Conservation (phyloP, 2,888 invertebrate species). For the Charanyca ferruginea region DNA sequence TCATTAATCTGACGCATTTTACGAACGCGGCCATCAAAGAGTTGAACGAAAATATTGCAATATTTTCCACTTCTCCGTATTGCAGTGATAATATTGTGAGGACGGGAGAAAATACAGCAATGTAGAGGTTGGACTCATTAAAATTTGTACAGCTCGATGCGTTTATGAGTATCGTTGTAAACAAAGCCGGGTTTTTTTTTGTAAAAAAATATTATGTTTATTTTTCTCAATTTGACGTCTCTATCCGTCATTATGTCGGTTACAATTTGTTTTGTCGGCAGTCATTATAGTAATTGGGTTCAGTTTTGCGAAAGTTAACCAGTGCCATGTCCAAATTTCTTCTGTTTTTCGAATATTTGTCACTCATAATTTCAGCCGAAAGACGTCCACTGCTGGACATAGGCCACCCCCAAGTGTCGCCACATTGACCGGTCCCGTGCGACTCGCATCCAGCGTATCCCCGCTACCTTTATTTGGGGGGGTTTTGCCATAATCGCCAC, state of each 20-base stretch:
- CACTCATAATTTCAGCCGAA: no score
- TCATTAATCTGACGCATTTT: constrained; percentile 5
- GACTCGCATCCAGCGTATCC: no score
- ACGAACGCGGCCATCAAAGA: constrained; percentile 38
- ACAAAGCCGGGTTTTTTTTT: constrained; percentile 63
- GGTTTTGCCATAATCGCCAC: no score
- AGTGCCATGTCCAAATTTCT: no score
- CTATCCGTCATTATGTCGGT: constrained; percentile 29
- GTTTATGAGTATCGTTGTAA: constrained; percentile 74
- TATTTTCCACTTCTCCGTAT: background rate
- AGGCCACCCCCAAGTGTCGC: no score
- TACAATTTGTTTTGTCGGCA: constrained; percentile 34
- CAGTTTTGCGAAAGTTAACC: background rate
- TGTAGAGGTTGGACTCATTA: constrained; percentile 82
- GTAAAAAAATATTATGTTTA: constrained; percentile 31
- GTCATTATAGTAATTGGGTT: constrained; percentile 5
- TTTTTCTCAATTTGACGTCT: constrained; percentile 7
- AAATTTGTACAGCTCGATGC: constrained; percentile 83
- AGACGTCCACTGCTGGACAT: no score
- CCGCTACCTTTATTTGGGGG: no score
- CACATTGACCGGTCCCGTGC: no score
- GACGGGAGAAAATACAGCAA: constrained; percentile 35
- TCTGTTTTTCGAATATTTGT: no score
- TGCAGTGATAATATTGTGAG: constrained; percentile 27
- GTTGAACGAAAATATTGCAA: constrained; percentile 37